Conservation (phyloP, 1,140 invertebrate genomes). For the Drosophila insularis region DNA sequence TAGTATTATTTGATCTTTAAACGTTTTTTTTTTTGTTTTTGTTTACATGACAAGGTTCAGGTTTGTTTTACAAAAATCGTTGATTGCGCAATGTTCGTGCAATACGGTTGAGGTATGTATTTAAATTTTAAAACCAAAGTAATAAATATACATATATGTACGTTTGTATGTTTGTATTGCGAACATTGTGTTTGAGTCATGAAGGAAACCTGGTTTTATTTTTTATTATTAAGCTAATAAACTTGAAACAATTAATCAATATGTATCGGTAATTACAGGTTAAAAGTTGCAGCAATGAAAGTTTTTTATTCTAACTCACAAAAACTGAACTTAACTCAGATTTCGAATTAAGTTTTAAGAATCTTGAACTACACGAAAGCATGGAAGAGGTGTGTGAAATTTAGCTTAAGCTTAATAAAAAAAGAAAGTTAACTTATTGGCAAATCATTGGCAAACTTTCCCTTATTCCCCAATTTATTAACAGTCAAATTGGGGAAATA, state of each 20-base stretch:
- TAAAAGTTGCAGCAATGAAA: background rate
- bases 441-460: background rate
- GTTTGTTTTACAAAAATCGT: background rate
- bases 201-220: slow-evolving; percentile 6
- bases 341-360: too few species aligned
- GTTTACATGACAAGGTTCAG: slow-evolving; percentile 7
- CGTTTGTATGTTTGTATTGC: background rate
- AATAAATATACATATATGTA: background rate
- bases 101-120: background rate
- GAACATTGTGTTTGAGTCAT: background rate
- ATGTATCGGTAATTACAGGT: background rate
- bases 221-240: background rate
- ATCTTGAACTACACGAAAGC: too few species aligned
- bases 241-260: slow-evolving; percentile 4
- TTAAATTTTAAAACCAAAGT: slow-evolving; percentile 6
- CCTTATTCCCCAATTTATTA: background rate
- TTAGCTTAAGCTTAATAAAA: background rate
- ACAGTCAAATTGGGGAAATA: background rate
- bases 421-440: background rate
- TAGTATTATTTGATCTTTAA: background rate
- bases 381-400: too few species aligned
- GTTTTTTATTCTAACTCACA: background rate
- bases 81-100: background rate
- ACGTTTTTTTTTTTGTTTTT: background rate
- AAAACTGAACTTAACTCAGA: background rate